Percentiles rank a stretch among this genome's conserved stretches.
Evolutionary conservation across 2,888 invertebrate genomes (phyloP).

Genomic region (Parnassius mnemosyne): DNA sequence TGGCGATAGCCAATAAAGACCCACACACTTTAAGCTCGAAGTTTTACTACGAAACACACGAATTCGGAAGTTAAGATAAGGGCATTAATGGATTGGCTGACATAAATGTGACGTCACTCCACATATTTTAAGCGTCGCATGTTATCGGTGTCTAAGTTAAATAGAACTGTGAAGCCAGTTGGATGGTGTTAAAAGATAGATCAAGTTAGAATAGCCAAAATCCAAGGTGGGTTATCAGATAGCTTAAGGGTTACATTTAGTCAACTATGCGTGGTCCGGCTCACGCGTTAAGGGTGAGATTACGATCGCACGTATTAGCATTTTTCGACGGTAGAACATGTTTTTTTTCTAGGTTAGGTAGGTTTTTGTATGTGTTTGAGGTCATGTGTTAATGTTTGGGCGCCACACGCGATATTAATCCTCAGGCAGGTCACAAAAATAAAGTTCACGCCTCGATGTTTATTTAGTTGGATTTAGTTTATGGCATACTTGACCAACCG

Average conservation of each 20-base stretch:
- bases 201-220: conserved; percentile 44
- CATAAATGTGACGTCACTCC: conserved; percentile 79
- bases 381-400: conserved; percentile 65
- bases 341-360: conserved; percentile 38
- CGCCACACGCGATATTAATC: conserved; percentile 56
- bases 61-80: conserved; percentile 77
- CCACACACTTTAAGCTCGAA: conserved; percentile 48
- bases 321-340: conserved; percentile 59
- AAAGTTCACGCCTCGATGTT: conserved; percentile 1
- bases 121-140: conserved; percentile 77
- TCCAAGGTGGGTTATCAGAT: conserved; percentile 67
- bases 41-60: conserved; percentile 59
- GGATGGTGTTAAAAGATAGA: conserved; percentile 31
- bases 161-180: conserved; percentile 37
- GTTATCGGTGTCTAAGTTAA: conserved; percentile 46
- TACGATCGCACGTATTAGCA: conserved; percentile 71
- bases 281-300: conserved; percentile 68
- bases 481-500: too few relatives aligned
- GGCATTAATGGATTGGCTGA: conserved; percentile 78
- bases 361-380: conserved; percentile 59
- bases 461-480: too few relatives aligned
- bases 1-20: conserved; percentile 61
- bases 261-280: conserved; percentile 71
- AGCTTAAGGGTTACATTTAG: conserved; percentile 74
- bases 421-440: conserved; percentile 14